Evolutionary conservation across 2,113 vertebrate genomes (phyloP).

Genomic region (Otolemur garnettii): DNA sequence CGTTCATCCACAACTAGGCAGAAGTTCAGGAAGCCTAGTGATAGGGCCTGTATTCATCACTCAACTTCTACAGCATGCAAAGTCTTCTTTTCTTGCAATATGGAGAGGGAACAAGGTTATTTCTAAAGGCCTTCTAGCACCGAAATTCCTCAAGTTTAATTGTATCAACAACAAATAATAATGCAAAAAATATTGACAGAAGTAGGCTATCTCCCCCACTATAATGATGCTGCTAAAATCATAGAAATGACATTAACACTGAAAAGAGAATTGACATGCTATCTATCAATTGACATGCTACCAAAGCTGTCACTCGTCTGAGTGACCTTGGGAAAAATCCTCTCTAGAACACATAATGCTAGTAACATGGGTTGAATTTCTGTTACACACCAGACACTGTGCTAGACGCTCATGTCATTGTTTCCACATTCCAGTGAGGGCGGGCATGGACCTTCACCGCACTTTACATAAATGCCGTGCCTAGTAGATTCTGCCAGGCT

Average conservation of each 20-base stretch:
- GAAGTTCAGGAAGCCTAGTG: neutral
- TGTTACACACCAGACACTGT: neutral
- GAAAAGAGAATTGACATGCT: neutral
- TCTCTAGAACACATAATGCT: neutral
- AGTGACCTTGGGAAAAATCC: neutral
- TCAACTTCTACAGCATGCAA: neutral
- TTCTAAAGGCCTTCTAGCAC: neutral
- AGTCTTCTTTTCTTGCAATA: neutral
- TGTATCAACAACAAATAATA: neutral
- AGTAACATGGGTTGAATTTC: neutral
- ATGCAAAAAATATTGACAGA: neutral
- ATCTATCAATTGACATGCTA: neutral
- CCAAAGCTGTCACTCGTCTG: neutral
- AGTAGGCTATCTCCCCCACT: neutral
- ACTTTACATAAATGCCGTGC: neutral
- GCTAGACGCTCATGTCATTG: neutral
- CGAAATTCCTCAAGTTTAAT: neutral
- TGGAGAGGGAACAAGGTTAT: neutral
- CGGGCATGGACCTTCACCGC: neutral
- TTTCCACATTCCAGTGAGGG: neutral
- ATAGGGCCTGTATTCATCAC: neutral
- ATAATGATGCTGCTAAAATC: neutral
- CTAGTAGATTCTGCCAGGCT: neutral
- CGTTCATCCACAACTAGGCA: neutral
- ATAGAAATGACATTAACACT: neutral